Percentiles rank a stretch among this genome's conserved stretches.
These are phyloP conservation scores for Harpalus rufipes DNA, from an alignment of 2,888 invertebrate species.

Conservation along the genomic window DNA sequence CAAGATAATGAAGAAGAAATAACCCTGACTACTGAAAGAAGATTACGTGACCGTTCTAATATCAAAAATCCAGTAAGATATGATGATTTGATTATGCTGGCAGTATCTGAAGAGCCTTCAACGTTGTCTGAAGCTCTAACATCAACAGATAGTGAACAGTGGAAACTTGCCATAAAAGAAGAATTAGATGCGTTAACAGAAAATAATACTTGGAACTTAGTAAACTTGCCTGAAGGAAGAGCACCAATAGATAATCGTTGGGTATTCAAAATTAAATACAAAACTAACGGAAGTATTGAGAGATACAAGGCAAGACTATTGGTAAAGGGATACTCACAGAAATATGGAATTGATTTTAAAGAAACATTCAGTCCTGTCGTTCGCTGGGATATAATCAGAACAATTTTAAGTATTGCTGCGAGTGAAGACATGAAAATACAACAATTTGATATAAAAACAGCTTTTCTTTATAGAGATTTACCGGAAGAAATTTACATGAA, in stretches of 20 bases:
- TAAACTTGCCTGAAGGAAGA: not conserved
- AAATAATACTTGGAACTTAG: conserved; percentile 53
- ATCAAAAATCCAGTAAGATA: not conserved
- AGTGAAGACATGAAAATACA: conserved; percentile 67
- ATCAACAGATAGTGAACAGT: not conserved
- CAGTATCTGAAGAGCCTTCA: conserved; percentile 23
- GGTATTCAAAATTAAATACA: conserved; percentile 59
- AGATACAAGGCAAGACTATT: conserved; percentile 70
- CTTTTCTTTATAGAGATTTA: conserved; percentile 72
- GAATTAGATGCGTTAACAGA: conserved; percentile 55
- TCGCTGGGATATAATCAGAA: conserved; percentile 69
- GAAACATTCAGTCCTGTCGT: conserved; percentile 71
- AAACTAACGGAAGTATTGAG: conserved; percentile 65
- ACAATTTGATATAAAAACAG: conserved; percentile 72
- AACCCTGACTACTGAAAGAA: not conserved
- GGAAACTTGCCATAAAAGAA: conserved; percentile 60
- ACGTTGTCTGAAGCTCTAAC: conserved; percentile 48
- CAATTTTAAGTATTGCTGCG: conserved; percentile 69
- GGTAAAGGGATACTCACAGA: conserved; percentile 69
- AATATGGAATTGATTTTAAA: conserved; percentile 69
- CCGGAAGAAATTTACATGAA: conserved; percentile 72
- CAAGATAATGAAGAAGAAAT: conserved; percentile 1
- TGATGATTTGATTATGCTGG: not conserved
- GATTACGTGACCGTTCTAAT: not conserved
- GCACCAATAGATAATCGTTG: conserved; percentile 41